Base-by-base conservation (phyloP, 2,888 invertebrate species). In the Cistogaster globosa region DNA sequence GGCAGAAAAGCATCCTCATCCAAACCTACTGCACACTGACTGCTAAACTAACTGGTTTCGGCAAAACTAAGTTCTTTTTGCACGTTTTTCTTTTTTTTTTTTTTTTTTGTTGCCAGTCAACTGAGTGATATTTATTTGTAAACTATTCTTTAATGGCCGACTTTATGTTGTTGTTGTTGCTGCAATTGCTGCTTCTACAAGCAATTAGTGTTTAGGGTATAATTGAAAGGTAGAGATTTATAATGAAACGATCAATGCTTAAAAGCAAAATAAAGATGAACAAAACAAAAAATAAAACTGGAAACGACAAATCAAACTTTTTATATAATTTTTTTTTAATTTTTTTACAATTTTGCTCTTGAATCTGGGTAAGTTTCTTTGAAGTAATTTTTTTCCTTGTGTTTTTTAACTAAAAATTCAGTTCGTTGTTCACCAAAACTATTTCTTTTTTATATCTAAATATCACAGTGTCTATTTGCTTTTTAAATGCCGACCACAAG, bases 131-230 rank as follows among this genome's bases (percentile, higher is more conserved):
- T 78, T 78, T 79, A 38, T 82, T 81, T 63, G 71, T 74, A 57
- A 74, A 83, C 77, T 14, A n/a, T n/a, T 88, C 76, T 89, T 89
- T 89, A 88, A 88, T 78, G 77, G 79, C 79, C 80, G 65, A 82
- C 67, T 76, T 79, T 84, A 51, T 72, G 38, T 76, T 72, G 12
- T 62, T 78, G 87, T 87, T 74, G 57, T 12, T 36, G 36, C 22
- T 74, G 71, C 69, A 74, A 79, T 77, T 86, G 86, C 83, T 87
- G 87, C 88, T 87, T 89, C 88, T 89, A 88, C 89, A 87, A 89
- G 89, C 90, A 90, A 90, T 90, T 90, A 90, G 89, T 89, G 90
- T 88, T 88, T 79, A 82, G 85, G 87, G 45, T 51, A 55, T 26
- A 76, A 76, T 82, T 71, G 76, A 82, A 65, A 71, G 65, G 81